Base-by-base conservation (phyloP, 2,888 invertebrate species). In the Pristionchus maxplancki region DNA sequence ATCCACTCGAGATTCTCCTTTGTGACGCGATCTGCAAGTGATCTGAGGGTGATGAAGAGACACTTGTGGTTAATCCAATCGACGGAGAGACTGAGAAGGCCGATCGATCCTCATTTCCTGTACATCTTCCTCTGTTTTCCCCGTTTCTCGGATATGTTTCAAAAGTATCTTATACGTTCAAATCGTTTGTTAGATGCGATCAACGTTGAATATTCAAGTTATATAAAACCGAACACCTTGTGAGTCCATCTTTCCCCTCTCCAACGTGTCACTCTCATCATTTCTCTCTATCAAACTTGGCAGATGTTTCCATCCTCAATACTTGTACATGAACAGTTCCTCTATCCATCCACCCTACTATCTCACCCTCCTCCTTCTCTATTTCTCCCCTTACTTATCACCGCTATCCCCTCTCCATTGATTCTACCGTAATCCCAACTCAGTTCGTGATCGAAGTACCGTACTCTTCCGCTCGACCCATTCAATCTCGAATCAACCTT, bases 51-150 rank as follows among this genome's bases (percentile, higher is more conserved):
- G 20, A 53, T 48, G 44, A 44, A 20, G 62, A 88, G 67, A 44
- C 89, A 88, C 90, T 89, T 86, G 89, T 89, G 81, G 89, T 88
- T 82, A 89, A 88, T 78, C 90, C 90, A 71, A 89, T 90, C 74
- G 87, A 87, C 83, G 83, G n/a, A 58, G 87, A 87, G 31, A 71
- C 88, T 11, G 89, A 89, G 67, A 84, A 64, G 58, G 88, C 84
- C 62, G 78, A 88, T 48, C 89, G 90, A 83, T 89, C 87, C 86
- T 9, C 78, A 44, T 40, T 78, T 44, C 78, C 78, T 44, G n/a
- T n/a, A n/a, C 34, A 31, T 71, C 13, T 71, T 71, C 67, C 67
- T 17, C 34, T 28, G 67, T 20, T 71, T 13, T 71, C 31, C 67
- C 1, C 13, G 2, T 34, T 71, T 4, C 31, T 17, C 67, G 28